A percentile compares a stretch with the other conserved stretches of the same genome.
These are phyloP conservation scores for Selene dorsalis DNA, from an alignment of 2,797 vertebrate genomes.

Conservation along the genomic window DNA sequence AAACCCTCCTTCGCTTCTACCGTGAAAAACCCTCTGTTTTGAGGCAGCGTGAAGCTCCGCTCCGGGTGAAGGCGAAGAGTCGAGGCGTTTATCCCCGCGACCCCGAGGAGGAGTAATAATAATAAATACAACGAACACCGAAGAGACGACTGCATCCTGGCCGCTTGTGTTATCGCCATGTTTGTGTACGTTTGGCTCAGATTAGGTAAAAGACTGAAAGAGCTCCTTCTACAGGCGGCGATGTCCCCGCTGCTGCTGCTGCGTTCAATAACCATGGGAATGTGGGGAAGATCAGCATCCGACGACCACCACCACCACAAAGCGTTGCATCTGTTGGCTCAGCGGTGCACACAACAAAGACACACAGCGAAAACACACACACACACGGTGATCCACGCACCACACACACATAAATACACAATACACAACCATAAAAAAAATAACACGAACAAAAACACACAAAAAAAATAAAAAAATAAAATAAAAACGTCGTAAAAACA, in stretches of 20 bases:
- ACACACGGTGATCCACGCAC: no score
- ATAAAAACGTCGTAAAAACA: no score
- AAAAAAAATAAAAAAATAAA: no score
- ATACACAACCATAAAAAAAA: no score
- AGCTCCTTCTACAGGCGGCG: conserved; percentile 79
- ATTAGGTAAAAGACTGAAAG: conserved; percentile 57
- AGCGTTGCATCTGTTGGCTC: neutral
- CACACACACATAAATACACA: no score
- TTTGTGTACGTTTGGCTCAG: conserved; percentile 81
- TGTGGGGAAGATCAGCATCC: conserved; percentile 11
- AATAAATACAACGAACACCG: conserved; percentile 67
- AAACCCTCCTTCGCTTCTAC: conserved; percentile 71
- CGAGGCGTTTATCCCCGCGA: conserved; percentile 63
- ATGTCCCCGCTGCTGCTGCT: conserved; percentile 32
- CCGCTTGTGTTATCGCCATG: conserved; percentile 83
- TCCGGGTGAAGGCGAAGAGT: conserved; percentile 74
- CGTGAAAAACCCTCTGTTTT: conserved; percentile 83
- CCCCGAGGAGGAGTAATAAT: conserved; percentile 70
- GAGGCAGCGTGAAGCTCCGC: conserved; percentile 74
- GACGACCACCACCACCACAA: fast-evolving
- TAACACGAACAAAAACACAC: no score
- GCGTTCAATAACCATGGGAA: conserved; percentile 56
- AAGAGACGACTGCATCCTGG: conserved; percentile 77
- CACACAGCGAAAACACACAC: no score
- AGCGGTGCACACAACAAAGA: neutral